phyloP scores from a whole-genome alignment of 2,888 invertebrate genomes.

The Zhuqinia jingwanae region DNA sequence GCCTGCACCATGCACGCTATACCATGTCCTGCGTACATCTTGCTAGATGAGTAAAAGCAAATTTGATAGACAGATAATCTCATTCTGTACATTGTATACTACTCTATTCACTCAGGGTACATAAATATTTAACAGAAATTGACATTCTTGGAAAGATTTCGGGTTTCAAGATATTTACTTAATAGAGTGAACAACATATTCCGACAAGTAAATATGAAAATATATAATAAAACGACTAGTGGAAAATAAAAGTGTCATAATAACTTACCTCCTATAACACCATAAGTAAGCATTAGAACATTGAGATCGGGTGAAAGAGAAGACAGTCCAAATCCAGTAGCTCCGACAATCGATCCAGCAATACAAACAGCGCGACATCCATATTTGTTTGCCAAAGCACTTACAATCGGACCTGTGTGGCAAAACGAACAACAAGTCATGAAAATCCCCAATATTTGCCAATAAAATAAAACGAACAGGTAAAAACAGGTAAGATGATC shows the following conservation, averaged over 20 bases:
- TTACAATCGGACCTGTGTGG: slow-evolving; percentile 93
- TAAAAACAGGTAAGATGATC: too few species aligned
- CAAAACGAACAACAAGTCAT: slow-evolving; percentile 71
- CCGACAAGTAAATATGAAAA: too few species aligned
- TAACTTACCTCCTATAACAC: slow-evolving; percentile 92
- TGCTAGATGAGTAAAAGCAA: background rate
- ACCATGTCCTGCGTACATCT: too few species aligned
- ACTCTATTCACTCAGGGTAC: background rate
- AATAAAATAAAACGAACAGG: too few species aligned
- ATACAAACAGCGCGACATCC: slow-evolving; percentile 97
- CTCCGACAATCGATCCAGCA: slow-evolving; percentile 92
- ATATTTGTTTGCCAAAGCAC: slow-evolving; percentile 97
- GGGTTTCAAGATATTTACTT: background rate
- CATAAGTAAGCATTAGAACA: slow-evolving; percentile 95
- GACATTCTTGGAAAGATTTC: too few species aligned
- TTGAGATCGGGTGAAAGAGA: slow-evolving; percentile 93
- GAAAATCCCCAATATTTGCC: background rate
- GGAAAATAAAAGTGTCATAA: too few species aligned
- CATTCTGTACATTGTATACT: background rate
- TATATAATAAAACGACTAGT: too few species aligned
- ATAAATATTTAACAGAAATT: background rate
- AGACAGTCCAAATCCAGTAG: slow-evolving; percentile 91
- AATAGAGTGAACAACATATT: too few species aligned
- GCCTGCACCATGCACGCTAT: too few species aligned
- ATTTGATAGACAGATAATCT: background rate